These are phyloP conservation scores for Eremobia ochroleuca DNA, from an alignment of 2,888 invertebrate genomes.

Conservation along the genomic window DNA sequence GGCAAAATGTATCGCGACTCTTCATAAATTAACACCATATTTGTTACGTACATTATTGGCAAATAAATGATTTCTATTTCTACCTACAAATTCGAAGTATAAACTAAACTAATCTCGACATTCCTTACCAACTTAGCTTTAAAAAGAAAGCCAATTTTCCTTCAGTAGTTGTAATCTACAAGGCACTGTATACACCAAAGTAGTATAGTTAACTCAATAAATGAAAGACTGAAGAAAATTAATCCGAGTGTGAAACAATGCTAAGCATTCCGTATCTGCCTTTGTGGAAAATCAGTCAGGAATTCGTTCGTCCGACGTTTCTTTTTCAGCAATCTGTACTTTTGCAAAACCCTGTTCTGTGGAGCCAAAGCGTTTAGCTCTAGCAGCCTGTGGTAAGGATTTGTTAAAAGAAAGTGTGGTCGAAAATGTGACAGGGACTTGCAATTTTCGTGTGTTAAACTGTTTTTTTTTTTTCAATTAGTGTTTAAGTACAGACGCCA, in stretches of 20 bases:
- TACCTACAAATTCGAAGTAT: background rate
- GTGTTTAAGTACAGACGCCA: no score
- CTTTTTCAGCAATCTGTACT: slow-evolving; percentile 20
- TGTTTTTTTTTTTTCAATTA: no score
- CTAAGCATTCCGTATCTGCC: slow-evolving; percentile 18
- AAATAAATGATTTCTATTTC: no score
- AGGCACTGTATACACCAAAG: background rate
- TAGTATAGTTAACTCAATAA: slow-evolving; percentile 39
- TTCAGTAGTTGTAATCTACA: background rate
- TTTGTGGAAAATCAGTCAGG: slow-evolving; percentile 42
- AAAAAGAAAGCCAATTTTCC: background rate
- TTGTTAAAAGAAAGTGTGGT: slow-evolving; percentile 1
- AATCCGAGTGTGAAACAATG: slow-evolving; percentile 43
- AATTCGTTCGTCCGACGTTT: slow-evolving; percentile 9
- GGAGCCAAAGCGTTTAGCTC: slow-evolving; percentile 4
- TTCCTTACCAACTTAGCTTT: background rate
- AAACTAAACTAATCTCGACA: background rate
- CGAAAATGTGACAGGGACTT: slow-evolving; percentile 2
- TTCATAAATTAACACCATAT: no score
- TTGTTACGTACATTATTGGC: no score
- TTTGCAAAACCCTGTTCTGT: slow-evolving; percentile 1
- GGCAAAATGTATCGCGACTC: no score
- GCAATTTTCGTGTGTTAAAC: background rate
- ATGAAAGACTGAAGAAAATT: slow-evolving; percentile 10
- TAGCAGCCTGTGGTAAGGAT: background rate